These are phyloP conservation scores for Chaitophorus viminalis DNA, from an alignment of 2,888 invertebrate genomes.

Conservation along the genomic window DNA sequence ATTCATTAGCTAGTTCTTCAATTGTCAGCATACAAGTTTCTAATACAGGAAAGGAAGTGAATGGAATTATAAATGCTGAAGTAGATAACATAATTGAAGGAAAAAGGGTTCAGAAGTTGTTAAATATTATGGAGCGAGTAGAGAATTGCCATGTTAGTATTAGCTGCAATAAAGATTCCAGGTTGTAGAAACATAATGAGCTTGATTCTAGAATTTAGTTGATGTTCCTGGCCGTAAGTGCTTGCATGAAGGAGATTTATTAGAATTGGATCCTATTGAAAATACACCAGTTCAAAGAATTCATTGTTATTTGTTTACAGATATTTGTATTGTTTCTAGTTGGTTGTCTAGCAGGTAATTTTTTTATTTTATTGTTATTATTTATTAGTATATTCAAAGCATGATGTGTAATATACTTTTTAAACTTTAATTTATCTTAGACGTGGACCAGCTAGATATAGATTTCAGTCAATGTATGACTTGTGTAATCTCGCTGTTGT, in stretches of 20 bases:
- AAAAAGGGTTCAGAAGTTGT: slow-evolving; percentile 73
- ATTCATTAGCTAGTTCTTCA: slow-evolving; percentile 78
- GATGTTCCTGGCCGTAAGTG: slow-evolving; percentile 81
- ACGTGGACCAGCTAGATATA: slow-evolving; percentile 82
- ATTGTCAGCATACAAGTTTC: slow-evolving; percentile 69
- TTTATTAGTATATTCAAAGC: neutral
- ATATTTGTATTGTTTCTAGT: slow-evolving; percentile 88
- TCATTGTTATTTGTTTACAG: slow-evolving; percentile 92
- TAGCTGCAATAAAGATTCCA: neutral
- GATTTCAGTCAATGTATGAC: slow-evolving; percentile 85
- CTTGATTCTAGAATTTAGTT: slow-evolving; percentile 71
- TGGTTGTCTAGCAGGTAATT: slow-evolving; percentile 67
- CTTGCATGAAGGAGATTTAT: slow-evolving; percentile 90
- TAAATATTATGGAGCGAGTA: slow-evolving; percentile 83
- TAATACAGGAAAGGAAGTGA: slow-evolving; percentile 60
- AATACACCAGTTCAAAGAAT: slow-evolving; percentile 87
- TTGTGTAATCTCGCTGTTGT: slow-evolving; percentile 91
- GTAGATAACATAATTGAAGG: slow-evolving; percentile 69
- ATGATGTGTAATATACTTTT: neutral
- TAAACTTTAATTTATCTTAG: slow-evolving; percentile 66
- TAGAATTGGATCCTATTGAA: slow-evolving; percentile 89
- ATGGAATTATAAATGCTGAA: slow-evolving; percentile 65
- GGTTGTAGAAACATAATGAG: slow-evolving; percentile 27
- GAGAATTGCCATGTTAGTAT: slow-evolving; percentile 81
- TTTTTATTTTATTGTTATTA: too few species aligned